These are phyloP conservation scores for Sparidentex hasta DNA, from an alignment of 2,797 vertebrate species.

Conservation along the genomic window DNA sequence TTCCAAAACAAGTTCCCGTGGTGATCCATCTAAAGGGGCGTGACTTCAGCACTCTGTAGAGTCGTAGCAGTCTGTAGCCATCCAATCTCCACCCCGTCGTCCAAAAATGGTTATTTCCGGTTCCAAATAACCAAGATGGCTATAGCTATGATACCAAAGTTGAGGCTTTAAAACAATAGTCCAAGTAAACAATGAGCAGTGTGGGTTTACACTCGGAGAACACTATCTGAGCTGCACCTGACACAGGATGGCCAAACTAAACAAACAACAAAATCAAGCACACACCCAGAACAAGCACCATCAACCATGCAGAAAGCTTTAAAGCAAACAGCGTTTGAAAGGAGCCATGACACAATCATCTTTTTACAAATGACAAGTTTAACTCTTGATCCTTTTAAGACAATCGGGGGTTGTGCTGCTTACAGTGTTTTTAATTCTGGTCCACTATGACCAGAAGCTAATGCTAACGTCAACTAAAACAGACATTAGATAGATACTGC, in stretches of 20 bases:
- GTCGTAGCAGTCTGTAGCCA: too few species aligned
- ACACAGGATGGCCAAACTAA: background rate
- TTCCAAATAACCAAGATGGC: too few species aligned
- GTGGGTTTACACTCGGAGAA: too few species aligned
- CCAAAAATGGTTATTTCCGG: too few species aligned
- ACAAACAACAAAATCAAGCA: conserved; percentile 1
- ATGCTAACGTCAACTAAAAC: background rate
- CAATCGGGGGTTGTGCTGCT: background rate
- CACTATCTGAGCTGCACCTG: conserved; percentile 25
- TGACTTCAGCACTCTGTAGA: too few species aligned
- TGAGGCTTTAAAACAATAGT: too few species aligned
- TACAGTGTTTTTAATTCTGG: background rate
- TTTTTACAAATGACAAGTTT: background rate
- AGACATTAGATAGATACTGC: background rate
- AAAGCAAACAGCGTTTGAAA: background rate
- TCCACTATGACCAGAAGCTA: background rate
- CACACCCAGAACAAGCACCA: background rate
- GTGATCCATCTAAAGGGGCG: too few species aligned
- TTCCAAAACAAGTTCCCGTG: too few species aligned
- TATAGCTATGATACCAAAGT: too few species aligned
- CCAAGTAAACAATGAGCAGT: too few species aligned
- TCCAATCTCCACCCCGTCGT: too few species aligned
- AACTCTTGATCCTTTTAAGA: background rate
- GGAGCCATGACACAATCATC: background rate
- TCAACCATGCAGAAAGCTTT: background rate